Evolutionary conservation across 2,113 vertebrate genomes (phyloP).

Genomic region (Mormyrus lacerda): DNA sequence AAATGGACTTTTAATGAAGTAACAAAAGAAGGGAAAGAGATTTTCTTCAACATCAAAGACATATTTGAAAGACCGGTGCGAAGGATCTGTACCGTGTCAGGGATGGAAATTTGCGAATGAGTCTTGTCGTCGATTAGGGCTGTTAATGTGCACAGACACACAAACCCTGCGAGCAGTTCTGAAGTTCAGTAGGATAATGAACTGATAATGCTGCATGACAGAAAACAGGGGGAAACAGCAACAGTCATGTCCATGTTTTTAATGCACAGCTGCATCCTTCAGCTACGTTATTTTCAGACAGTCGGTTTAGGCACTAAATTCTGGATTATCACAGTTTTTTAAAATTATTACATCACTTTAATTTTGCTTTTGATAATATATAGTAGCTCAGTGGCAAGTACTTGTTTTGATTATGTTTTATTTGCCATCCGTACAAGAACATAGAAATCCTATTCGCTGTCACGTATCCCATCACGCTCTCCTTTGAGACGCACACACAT

Average conservation of each 20-base stretch:
- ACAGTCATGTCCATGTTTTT: not conserved
- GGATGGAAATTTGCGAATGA: not conserved
- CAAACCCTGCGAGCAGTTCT: not conserved
- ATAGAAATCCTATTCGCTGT: not conserved
- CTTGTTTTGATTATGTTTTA: not conserved
- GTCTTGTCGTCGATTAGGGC: constrained; percentile 6
- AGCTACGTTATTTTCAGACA: not conserved
- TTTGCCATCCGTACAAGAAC: not conserved
- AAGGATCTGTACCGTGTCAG: not conserved
- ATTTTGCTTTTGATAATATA: not conserved
- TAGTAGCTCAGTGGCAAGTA: not conserved
- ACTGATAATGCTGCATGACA: not conserved
- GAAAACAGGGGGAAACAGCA: not conserved
- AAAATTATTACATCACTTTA: not conserved
- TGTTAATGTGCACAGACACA: not conserved
- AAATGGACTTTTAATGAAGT: not conserved
- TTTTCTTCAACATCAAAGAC: constrained; percentile 15
- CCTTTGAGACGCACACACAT: not conserved
- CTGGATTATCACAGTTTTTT: not conserved
- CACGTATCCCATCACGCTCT: not conserved
- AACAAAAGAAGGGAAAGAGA: not conserved
- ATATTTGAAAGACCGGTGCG: not conserved
- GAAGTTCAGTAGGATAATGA: not conserved
- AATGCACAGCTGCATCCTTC: not conserved
- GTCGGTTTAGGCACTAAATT: not conserved